phyloP scores from a whole-genome alignment of 2,888 invertebrate species.

The Ophion ellenae region DNA sequence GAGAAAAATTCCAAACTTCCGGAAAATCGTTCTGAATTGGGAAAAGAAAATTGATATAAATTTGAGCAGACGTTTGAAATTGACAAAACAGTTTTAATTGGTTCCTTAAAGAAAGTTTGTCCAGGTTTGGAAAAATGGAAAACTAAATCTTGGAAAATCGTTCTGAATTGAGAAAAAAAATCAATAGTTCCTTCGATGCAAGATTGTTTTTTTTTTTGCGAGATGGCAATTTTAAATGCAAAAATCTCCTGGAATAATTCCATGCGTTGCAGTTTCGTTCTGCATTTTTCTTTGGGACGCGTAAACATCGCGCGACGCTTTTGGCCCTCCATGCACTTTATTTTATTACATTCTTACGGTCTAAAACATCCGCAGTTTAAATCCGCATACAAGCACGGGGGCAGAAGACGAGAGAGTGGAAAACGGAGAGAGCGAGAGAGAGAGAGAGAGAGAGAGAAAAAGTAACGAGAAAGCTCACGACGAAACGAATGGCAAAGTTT shows the following conservation, averaged over 20 bases:
- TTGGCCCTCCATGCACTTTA: conserved; percentile 5
- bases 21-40: too few relatives aligned
- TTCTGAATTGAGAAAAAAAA: neutral
- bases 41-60: too few relatives aligned
- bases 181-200: neutral
- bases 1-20: too few relatives aligned
- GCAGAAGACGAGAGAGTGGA: conserved; percentile 9
- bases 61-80: too few relatives aligned
- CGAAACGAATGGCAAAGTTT: conserved; percentile 28
- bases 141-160: too few relatives aligned
- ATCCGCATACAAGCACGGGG: conserved; percentile 22
- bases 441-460: neutral
- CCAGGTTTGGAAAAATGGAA: too few relatives aligned
- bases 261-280: neutral
- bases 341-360: conserved; percentile 54
- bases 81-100: too few relatives aligned
- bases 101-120: too few relatives aligned
- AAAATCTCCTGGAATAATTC: neutral
- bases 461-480: conserved; percentile 5
- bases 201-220: neutral
- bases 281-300: neutral
- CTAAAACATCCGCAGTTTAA: conserved; percentile 70
- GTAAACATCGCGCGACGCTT: conserved; percentile 2
- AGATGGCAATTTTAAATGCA: neutral
- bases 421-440: neutral